phyloP scores from a whole-genome alignment of 1,140 invertebrate genomes.

The Ostrea edulis region DNA sequence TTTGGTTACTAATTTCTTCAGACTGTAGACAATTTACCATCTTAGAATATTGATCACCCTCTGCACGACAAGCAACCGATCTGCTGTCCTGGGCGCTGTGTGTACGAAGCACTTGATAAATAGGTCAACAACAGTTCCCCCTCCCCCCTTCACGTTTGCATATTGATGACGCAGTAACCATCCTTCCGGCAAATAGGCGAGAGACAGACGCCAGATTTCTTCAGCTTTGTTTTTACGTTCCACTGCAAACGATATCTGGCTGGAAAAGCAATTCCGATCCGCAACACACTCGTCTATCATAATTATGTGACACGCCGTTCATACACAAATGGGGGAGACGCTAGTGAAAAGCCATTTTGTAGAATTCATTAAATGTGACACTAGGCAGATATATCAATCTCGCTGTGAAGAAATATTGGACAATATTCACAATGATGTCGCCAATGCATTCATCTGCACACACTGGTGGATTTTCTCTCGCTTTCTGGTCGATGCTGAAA shows the following conservation, averaged over 20 bases:
- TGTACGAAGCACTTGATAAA: not conserved
- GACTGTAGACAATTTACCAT: too few relatives aligned
- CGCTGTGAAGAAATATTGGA: not conserved
- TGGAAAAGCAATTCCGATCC: constrained; percentile 29
- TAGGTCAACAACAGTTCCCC: not conserved
- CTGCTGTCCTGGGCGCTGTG: too few relatives aligned
- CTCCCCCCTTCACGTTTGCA: not conserved
- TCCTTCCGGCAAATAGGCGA: not conserved
- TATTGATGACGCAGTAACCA: not conserved
- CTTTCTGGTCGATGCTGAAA: constrained; percentile 1
- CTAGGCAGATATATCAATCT: constrained; percentile 28
- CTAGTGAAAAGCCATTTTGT: constrained; percentile 32
- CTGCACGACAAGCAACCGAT: too few relatives aligned
- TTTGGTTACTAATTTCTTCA: too few relatives aligned
- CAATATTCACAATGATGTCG: constrained; percentile 24
- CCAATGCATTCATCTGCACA: not conserved
- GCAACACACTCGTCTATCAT: constrained; percentile 3
- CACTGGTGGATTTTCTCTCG: not conserved
- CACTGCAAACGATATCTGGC: constrained; percentile 12
- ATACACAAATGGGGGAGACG: constrained; percentile 31
- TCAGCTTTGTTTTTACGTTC: constrained; percentile 12
- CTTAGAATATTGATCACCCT: too few relatives aligned
- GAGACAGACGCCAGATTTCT: constrained; percentile 26
- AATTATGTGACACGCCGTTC: constrained; percentile 36
- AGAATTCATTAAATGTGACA: constrained; percentile 38